Evolutionary conservation across 2,888 invertebrate genomes (phyloP).

Genomic region (Lissonota sp.): DNA sequence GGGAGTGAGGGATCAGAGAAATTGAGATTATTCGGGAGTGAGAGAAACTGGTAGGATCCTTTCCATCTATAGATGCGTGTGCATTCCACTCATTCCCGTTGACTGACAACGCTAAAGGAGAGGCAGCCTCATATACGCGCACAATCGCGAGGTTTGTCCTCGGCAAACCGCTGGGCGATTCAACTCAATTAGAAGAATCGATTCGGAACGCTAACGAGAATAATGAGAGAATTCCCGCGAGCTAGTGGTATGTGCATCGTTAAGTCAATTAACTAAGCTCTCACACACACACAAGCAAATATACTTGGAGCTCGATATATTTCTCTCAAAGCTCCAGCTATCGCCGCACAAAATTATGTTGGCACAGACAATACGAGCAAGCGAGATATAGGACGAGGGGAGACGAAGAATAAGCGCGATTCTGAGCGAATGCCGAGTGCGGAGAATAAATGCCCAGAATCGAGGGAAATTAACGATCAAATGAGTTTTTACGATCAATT

Average conservation of each 20-base stretch:
- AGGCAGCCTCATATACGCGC: neutral
- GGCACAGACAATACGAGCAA: slow-evolving; percentile 28
- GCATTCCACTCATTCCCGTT: slow-evolving; percentile 13
- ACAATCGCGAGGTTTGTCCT: slow-evolving; percentile 14
- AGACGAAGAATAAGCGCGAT: neutral
- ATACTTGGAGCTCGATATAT: slow-evolving; percentile 1
- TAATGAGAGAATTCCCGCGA: slow-evolving; percentile 22
- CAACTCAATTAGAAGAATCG: slow-evolving; percentile 49
- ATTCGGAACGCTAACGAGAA: slow-evolving; percentile 33
- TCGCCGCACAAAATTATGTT: neutral
- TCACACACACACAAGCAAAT: neutral
- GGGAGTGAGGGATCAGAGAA: too few relatives aligned
- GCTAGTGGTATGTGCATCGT: slow-evolving; percentile 3
- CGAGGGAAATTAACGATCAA: slow-evolving; percentile 15
- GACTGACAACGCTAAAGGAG: slow-evolving; percentile 23
- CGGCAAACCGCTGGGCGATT: slow-evolving; percentile 29
- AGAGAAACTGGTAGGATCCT: neutral
- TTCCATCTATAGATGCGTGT: neutral
- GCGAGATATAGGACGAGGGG: neutral
- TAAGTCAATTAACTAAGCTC: slow-evolving; percentile 34
- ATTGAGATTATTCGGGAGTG: too few relatives aligned
- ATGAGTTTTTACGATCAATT: slow-evolving; percentile 18
- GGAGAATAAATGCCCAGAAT: slow-evolving; percentile 14
- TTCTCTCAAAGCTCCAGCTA: neutral
- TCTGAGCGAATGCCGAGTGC: slow-evolving; percentile 12